Evolutionary conservation across 2,888 invertebrate species (phyloP), one percentile per base, ranked within the genome.

Genomic region (Rhorus exstirpatorius): DNA sequence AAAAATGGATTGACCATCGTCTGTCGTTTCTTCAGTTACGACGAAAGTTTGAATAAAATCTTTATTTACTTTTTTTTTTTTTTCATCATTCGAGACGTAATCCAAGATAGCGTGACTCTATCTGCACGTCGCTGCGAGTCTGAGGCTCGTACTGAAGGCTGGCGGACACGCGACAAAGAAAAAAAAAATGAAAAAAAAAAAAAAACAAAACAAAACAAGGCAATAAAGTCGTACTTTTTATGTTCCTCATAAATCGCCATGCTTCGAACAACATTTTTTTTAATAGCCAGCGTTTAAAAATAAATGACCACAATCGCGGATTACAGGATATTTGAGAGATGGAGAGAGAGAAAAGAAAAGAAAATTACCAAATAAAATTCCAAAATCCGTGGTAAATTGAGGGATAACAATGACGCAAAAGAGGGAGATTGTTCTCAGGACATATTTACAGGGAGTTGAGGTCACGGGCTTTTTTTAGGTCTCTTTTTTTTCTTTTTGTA

Each of bases 181-280:
- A n/a, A n/a, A n/a, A n/a, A n/a, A n/a, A n/a, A n/a, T n/a, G n/a
- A n/a, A 21, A n/a, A 19, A 44, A 46, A 14, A 46, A 46, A 17
- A 14, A 46, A 46, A 46, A 46, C n/a, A 44, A 63, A 65, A 85
- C 83, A 83, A 61, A 76, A 19, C 70, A 26, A 35, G 35, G 81
- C 71, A 83, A 82, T 89, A 90, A 89, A 90, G 85, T 86, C 83
- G 85, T 14, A 87, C 85, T 86, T 84, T 89, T 90, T 88, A 89
- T 87, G 88, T 58, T 71, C 79, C 89, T 65, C 46, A 86, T 89
- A 88, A 89, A 89, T 61, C 53, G 14, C 38, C 26, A 51, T 38
- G 51, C 63, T 35, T 3, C 12, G 24, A 74, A 74, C 17, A 31
- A 24, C 41, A n/a, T 17, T 46, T 26, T 58, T 24, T 74, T 74